Percentiles rank a stretch among this genome's conserved stretches.
phyloP scores from a whole-genome alignment of 2,797 vertebrate species.

The Buceros bicornis region DNA sequence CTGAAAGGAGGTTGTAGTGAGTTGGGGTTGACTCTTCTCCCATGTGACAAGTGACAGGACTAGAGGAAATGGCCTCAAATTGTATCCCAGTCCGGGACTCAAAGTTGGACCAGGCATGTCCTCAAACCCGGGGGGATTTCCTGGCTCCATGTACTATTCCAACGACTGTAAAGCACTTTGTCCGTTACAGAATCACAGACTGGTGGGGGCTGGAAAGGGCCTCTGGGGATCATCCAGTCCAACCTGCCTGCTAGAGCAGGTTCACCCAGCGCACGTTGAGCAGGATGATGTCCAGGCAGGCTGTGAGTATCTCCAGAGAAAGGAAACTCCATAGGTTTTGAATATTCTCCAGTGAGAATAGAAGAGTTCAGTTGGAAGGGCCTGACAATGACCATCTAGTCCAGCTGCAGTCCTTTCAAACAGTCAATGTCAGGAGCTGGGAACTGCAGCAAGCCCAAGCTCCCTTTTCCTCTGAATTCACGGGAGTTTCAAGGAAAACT shows the following conservation, averaged over 20 bases:
- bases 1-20: no score
- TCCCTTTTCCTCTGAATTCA: neutral
- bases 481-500: neutral
- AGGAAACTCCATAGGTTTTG: no score
- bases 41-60: no score
- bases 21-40: no score
- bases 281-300: no score
- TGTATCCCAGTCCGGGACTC: neutral
- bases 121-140: neutral
- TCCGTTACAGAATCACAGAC: no score
- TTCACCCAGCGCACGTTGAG: no score
- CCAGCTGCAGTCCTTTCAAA: neutral
- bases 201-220: no score
- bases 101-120: neutral
- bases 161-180: neutral
- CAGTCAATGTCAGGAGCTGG: rapidly evolving
- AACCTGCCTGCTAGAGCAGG: no score
- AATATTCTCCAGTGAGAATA: neutral
- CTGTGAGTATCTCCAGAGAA: no score
- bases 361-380: neutral
- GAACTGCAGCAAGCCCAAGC: neutral
- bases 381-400: neutral
- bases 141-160: neutral
- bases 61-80: no score
- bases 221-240: no score